Conservation (phyloP, 1,140 invertebrate species). For the Neodiprion lecontei region DNA sequence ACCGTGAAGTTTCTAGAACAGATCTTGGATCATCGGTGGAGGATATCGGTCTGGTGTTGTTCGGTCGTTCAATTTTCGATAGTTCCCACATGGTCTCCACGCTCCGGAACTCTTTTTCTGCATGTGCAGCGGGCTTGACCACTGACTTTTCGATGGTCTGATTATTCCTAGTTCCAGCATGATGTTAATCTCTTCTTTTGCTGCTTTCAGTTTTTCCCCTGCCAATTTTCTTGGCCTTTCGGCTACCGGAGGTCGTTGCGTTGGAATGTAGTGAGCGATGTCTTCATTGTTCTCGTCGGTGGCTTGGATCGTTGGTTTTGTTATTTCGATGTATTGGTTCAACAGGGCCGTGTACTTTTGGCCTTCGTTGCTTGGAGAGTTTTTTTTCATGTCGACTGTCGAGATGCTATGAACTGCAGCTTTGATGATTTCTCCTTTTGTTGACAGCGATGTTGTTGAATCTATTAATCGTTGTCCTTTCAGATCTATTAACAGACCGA, state of each 20-base stretch:
- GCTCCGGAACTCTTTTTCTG: constrained; percentile 34
- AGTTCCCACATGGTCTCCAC: constrained; percentile 39
- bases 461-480: constrained; percentile 24
- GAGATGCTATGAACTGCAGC: constrained; percentile 13
- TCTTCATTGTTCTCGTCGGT: background rate
- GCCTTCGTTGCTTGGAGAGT: too few relatives aligned
- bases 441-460: background rate
- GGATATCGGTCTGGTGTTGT: constrained; percentile 51
- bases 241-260: constrained; percentile 4
- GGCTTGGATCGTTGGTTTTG: too few relatives aligned
- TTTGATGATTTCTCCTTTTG: background rate
- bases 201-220: constrained; percentile 15
- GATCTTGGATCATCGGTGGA: constrained; percentile 43
- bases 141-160: constrained; percentile 45
- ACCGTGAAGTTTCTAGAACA: constrained; percentile 41
- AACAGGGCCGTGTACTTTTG: too few relatives aligned
- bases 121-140: constrained; percentile 49
- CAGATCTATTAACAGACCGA: constrained; percentile 28
- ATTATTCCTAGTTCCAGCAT: constrained; percentile 41
- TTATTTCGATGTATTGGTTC: too few relatives aligned
- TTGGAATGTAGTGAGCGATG: constrained; percentile 19
- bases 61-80: constrained; percentile 44
- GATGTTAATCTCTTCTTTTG: constrained; percentile 23
- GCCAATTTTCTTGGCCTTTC: constrained; percentile 12
- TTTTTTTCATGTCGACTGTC: background rate